phyloP scores from a whole-genome alignment of 2,888 invertebrate genomes.

The Criorhina ranunculi region DNA sequence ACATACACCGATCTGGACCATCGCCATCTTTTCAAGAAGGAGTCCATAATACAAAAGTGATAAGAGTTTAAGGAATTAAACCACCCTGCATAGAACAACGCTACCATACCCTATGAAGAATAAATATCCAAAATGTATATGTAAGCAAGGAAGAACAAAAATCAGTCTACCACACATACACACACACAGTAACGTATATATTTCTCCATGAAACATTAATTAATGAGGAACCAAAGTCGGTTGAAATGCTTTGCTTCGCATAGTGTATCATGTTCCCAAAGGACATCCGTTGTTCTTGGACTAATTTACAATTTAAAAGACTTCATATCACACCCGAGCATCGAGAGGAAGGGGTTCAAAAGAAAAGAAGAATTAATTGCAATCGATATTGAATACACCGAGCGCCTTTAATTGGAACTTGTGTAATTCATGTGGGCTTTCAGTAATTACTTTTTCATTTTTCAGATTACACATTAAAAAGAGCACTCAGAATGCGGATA shows the following conservation, averaged over 20 bases:
- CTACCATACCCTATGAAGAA: too few species aligned
- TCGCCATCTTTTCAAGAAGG: too few species aligned
- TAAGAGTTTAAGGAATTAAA: too few species aligned
- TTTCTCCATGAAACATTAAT: conserved; percentile 23
- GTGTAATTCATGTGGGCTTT: conserved; percentile 12
- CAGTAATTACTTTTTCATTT: conserved; percentile 1
- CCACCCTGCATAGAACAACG: too few species aligned
- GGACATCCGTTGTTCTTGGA: not conserved
- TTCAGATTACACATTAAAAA: not conserved
- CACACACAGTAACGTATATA: not conserved
- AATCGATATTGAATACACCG: conserved; percentile 21
- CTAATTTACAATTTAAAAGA: not conserved
- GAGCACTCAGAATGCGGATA: not conserved
- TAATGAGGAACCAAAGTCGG: conserved; percentile 34
- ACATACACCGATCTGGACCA: too few species aligned
- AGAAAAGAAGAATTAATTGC: not conserved
- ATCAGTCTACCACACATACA: not conserved
- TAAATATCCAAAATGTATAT: too few species aligned
- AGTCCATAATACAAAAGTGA: too few species aligned
- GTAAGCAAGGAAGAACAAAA: not conserved
- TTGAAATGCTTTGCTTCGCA: conserved; percentile 9
- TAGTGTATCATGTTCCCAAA: not conserved
- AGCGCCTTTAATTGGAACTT: conserved; percentile 1
- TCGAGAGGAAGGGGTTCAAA: not conserved
- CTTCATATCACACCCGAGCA: not conserved